These are phyloP conservation scores for Microctonus aethiopoides DNA, from an alignment of 2,888 invertebrate species.

Conservation along the genomic window DNA sequence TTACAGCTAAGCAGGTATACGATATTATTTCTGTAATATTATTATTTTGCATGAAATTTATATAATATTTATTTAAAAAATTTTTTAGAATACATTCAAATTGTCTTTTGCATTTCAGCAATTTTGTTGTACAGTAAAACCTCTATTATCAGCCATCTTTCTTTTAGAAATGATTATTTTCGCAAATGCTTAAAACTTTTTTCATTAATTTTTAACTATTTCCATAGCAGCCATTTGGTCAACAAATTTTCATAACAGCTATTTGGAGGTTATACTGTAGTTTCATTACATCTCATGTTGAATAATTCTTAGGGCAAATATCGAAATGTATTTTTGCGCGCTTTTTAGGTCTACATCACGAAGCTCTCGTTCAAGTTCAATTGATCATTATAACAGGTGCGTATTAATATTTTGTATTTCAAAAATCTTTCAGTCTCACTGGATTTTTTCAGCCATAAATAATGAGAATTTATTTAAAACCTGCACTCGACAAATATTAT, in stretches of 20 bases:
- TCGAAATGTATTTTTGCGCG: slow-evolving; percentile 18
- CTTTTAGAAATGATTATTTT: no score
- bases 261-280: no score
- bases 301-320: slow-evolving; percentile 52
- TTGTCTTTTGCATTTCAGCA: background rate
- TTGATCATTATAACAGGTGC: slow-evolving; percentile 31
- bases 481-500: background rate
- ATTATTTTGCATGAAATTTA: background rate
- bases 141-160: no score
- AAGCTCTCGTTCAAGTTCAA: slow-evolving; percentile 52
- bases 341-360: slow-evolving; percentile 60
- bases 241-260: no score
- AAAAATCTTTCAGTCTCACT: background rate
- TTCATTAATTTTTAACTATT: no score
- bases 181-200: no score
- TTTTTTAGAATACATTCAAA: background rate
- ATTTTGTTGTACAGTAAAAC: no score
- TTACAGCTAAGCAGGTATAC: background rate
- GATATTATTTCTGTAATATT: background rate
- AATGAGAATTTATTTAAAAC: background rate
- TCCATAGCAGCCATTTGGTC: no score
- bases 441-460: slow-evolving; percentile 6
- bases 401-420: background rate
- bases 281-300: background rate
- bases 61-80: background rate